Evolutionary conservation across 92 coral and sea anemone species (phyloP).

Genomic region (Desmophyllum pertusum): DNA sequence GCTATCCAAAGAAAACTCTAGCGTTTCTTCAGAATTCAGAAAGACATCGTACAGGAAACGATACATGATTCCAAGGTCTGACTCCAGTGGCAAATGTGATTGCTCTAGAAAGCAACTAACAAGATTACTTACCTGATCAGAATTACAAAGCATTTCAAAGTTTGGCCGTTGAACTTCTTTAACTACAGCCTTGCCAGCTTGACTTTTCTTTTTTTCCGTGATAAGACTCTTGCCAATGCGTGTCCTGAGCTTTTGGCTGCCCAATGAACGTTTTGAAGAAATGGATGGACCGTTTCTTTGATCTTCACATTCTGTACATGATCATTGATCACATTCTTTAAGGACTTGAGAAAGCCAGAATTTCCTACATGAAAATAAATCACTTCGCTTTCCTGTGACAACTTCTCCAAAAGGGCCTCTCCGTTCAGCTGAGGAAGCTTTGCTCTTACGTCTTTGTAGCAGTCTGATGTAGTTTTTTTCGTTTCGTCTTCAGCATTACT

Average conservation of each 20-base stretch:
- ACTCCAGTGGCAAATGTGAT: not conserved
- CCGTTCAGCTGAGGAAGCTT: conserved; percentile 40
- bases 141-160: not conserved
- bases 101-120: not conserved
- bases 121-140: not conserved
- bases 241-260: not conserved
- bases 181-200: not conserved
- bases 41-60: not conserved
- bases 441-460: conserved; percentile 36
- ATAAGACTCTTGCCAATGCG: not conserved
- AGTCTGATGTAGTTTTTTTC: not conserved
- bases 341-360: not conserved
- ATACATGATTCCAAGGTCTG: not conserved
- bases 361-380: conserved; percentile 23
- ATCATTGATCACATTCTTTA: conserved; percentile 17
- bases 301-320: conserved; percentile 38
- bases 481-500: not conserved
- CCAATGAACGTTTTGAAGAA: conserved; percentile 26
- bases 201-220: not conserved
- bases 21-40: not conserved
- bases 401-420: conserved; percentile 40
- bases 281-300: conserved; percentile 40
- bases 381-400: conserved; percentile 35
- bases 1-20: not conserved
- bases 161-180: not conserved